Base-by-base conservation (phyloP, 2,113 vertebrate species). In the Nanger granti region DNA sequence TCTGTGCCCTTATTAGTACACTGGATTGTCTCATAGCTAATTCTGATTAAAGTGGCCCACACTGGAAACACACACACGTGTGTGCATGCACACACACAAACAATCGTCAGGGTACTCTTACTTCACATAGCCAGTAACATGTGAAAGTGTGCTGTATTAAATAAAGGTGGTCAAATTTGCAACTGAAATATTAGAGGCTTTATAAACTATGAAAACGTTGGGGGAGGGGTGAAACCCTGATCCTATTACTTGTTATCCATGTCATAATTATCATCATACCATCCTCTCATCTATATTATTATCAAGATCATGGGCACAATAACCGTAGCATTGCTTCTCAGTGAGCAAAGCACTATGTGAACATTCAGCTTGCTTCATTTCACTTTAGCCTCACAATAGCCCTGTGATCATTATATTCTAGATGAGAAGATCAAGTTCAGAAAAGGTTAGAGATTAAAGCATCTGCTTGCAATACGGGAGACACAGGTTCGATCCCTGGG, bases 321-420 rank as follows among this genome's bases (percentile, higher is more conserved):
- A 22, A 59, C 8, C 11, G 0, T 2, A 57, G 18, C 18, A 1
- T 44, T 18, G 49, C 20, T 31, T 47, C 26, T 69, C 9, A 14
- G 34, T 88, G 84, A 22, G 37, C 28, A 59, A 83, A 14, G 26
- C 8, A 28, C 28, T 47, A 5, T 5, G 6, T 24, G 24, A 57
- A 3, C 12, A 18, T 22, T 15, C 4, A 5, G 9, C 14, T 22
- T 31, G 5, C 22, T 26, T 79, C 9, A 59, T n/a, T 82, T 86
- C 18, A 89, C 37, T 37, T 54, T 24, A 87, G 57, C 29, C 2
- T 60, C 22, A 4, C 12, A 66, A 17, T 26, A 59, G 62, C 20
- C 13, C 31, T 60, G n/a, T 17, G 62, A 12, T 15, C 6, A 34
- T n/a, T 34, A 20, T 62, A 55, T 88, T 88, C 64, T n/a, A 69